Percentiles rank a stretch among this genome's conserved stretches.
Conservation (phyloP, 2,888 invertebrate species). For the Stenoptilia bipunctidactyla region DNA sequence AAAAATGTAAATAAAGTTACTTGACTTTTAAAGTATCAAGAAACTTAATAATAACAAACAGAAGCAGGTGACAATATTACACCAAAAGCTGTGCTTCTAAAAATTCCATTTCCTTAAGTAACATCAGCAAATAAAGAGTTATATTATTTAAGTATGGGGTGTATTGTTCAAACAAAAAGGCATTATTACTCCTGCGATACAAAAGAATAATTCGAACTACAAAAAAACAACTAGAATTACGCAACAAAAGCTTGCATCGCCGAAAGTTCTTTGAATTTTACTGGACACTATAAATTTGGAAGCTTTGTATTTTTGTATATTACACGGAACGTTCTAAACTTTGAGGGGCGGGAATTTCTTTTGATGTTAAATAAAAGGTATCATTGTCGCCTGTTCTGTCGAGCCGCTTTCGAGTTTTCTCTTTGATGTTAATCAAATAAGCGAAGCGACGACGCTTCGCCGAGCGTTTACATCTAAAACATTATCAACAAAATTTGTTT, state of each 20-base stretch:
- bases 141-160: too few relatives aligned
- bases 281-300: conserved; percentile 24
- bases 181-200: conserved; percentile 1
- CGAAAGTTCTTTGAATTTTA: conserved; percentile 24
- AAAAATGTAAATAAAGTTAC: too few relatives aligned
- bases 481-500: conserved; percentile 39
- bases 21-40: too few relatives aligned
- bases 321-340: conserved; percentile 24
- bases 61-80: too few relatives aligned
- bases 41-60: too few relatives aligned
- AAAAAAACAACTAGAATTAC: conserved; percentile 23
- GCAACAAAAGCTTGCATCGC: conserved; percentile 24
- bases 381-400: conserved; percentile 48
- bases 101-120: too few relatives aligned
- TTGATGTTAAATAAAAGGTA: conserved; percentile 56
- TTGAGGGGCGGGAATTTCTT: conserved; percentile 33
- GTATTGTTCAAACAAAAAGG: too few relatives aligned
- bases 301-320: conserved; percentile 12
- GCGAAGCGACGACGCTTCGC: conserved; percentile 24
- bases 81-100: too few relatives aligned
- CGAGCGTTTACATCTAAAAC: conserved; percentile 25
- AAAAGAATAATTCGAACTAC: conserved; percentile 17
- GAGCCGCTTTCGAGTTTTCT: conserved; percentile 47
- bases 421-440: conserved; percentile 59
- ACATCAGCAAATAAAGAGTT: too few relatives aligned